A percentile compares a stretch with the other conserved stretches of the same genome.
Conservation (phyloP, 2,888 invertebrate species). For the Rhogogaster chlorosoma region DNA sequence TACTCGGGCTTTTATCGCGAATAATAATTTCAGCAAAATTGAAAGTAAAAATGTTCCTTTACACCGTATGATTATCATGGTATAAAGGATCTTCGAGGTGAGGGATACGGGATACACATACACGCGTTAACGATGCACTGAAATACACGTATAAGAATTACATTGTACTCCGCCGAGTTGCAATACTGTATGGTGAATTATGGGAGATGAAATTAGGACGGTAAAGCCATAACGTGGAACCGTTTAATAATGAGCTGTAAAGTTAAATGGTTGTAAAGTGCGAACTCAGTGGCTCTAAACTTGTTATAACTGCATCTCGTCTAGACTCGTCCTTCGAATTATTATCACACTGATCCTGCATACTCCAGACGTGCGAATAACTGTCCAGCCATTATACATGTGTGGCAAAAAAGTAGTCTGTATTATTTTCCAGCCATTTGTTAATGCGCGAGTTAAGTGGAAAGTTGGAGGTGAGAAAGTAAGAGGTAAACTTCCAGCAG, state of each 20-base stretch:
- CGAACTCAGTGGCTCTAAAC: not conserved
- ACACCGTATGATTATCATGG: not conserved
- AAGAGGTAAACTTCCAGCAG: not conserved
- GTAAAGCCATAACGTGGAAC: not conserved
- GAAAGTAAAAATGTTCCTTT: not conserved
- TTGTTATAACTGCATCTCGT: not conserved
- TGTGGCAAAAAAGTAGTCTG: not conserved
- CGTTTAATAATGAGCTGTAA: conserved; percentile 18
- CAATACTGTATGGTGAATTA: not conserved
- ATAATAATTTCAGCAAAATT: not conserved
- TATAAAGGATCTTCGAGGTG: not conserved
- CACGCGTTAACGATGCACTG: not conserved
- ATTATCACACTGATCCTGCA: not conserved
- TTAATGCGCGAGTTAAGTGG: not conserved
- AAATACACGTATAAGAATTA: not conserved
- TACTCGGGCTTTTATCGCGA: not conserved
- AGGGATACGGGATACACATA: not conserved
- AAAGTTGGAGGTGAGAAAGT: not conserved
- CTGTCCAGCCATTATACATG: not conserved
- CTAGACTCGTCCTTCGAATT: not conserved
- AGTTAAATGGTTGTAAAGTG: conserved; percentile 20
- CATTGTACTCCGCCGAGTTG: not conserved
- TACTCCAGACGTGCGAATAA: conserved; percentile 12
- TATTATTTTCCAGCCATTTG: not conserved
- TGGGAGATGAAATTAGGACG: not conserved